These are phyloP conservation scores for Pantherophis alleghaniensis DNA, from an alignment of 2,797 vertebrate genomes.

Conservation along the genomic window DNA sequence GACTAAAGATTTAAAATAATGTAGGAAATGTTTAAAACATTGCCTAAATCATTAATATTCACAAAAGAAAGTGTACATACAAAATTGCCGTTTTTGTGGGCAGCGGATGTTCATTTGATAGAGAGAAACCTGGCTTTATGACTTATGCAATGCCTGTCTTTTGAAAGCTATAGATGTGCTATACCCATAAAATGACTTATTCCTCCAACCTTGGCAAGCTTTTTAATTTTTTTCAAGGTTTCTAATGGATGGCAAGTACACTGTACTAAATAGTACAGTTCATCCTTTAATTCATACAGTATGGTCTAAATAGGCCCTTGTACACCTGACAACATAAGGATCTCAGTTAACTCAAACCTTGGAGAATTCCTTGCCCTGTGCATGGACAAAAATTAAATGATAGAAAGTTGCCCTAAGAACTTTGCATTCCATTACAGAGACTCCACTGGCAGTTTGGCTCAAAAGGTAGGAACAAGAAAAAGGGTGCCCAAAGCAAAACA, in stretches of 20 bases:
- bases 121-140: neutral
- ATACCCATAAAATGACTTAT: neutral
- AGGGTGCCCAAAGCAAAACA: neutral
- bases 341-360: neutral
- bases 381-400: neutral
- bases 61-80: neutral
- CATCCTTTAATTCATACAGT: neutral
- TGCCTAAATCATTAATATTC: slow-evolving; percentile 22
- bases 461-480: neutral
- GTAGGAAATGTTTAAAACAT: slow-evolving; percentile 29
- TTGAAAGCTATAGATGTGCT: neutral
- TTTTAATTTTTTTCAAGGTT: neutral
- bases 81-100: neutral
- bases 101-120: neutral
- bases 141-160: neutral
- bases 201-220: no score
- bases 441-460: neutral
- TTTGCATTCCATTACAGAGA: neutral
- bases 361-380: neutral
- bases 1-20: slow-evolving; percentile 73
- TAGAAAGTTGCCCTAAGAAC: neutral
- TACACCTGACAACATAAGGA: neutral
- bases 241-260: neutral
- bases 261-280: neutral
- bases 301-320: neutral